phyloP scores from a whole-genome alignment of 2,113 vertebrate genomes.

The Muntiacus muntjak region DNA sequence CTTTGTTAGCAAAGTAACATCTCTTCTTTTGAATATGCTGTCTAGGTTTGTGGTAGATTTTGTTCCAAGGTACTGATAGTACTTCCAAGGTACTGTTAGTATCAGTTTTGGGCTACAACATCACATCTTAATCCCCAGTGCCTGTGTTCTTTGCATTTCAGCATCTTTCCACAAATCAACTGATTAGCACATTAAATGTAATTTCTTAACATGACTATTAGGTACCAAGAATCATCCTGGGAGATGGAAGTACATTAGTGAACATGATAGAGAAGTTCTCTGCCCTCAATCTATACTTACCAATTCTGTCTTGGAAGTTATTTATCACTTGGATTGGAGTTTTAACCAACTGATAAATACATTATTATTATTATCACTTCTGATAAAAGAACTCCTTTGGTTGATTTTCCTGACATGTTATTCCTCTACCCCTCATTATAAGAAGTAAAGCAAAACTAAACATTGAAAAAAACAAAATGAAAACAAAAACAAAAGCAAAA shows the following conservation, averaged over 20 bases:
- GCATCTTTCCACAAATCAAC: neutral
- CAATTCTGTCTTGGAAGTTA: neutral
- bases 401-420: neutral
- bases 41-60: neutral
- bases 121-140: fast-evolving
- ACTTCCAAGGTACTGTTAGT: too few species aligned
- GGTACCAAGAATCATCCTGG: neutral
- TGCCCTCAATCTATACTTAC: too few species aligned
- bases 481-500: too few species aligned
- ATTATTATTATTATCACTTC: neutral
- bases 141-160: neutral
- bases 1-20: neutral
- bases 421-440: neutral
- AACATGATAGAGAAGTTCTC: neutral
- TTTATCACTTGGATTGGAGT: neutral
- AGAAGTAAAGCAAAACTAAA: neutral
- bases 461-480: neutral
- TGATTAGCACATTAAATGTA: neutral
- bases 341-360: neutral
- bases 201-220: neutral
- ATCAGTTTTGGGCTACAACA: fast-evolving
- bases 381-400: neutral
- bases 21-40: neutral
- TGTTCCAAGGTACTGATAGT: neutral
- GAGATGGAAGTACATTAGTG: neutral